Percentiles rank a stretch among this genome's conserved stretches.
These are phyloP conservation scores for Gymnothorax javanicus DNA, from an alignment of 2,797 vertebrate genomes.

Conservation along the genomic window DNA sequence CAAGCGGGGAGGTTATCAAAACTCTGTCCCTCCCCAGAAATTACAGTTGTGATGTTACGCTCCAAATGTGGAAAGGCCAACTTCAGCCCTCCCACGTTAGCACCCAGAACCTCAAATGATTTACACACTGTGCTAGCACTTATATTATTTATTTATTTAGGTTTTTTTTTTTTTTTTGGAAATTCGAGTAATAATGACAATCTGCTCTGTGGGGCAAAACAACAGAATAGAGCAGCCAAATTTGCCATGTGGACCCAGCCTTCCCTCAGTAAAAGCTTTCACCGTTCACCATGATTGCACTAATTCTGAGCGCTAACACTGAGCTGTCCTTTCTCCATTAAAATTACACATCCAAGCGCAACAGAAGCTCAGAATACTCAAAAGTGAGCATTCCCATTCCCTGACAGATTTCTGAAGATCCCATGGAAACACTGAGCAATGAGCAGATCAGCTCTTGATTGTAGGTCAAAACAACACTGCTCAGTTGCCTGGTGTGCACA, in stretches of 20 bases:
- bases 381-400: conserved; percentile 34
- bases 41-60: neutral
- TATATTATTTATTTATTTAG: conserved; percentile 2
- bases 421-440: conserved; percentile 27
- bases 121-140: neutral
- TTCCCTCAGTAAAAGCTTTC: conserved; percentile 63
- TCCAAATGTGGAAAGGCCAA: conserved; percentile 12
- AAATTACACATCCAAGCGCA: neutral
- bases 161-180: too few species aligned
- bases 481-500: conserved; percentile 39
- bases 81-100: neutral
- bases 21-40: neutral
- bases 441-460: conserved; percentile 48
- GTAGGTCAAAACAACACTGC: conserved; percentile 38
- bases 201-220: conserved; percentile 8
- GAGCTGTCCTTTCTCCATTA: conserved; percentile 45
- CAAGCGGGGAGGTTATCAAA: neutral
- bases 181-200: neutral
- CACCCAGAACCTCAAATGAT: neutral
- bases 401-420: conserved; percentile 35
- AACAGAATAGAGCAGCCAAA: neutral
- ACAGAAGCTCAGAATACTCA: conserved; percentile 32
- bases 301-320: conserved; percentile 69
- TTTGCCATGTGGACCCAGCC: conserved; percentile 55
- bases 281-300: conserved; percentile 71